Evolutionary conservation across 2,797 vertebrate genomes (phyloP).

Genomic region (Amphiprion clarkii): DNA sequence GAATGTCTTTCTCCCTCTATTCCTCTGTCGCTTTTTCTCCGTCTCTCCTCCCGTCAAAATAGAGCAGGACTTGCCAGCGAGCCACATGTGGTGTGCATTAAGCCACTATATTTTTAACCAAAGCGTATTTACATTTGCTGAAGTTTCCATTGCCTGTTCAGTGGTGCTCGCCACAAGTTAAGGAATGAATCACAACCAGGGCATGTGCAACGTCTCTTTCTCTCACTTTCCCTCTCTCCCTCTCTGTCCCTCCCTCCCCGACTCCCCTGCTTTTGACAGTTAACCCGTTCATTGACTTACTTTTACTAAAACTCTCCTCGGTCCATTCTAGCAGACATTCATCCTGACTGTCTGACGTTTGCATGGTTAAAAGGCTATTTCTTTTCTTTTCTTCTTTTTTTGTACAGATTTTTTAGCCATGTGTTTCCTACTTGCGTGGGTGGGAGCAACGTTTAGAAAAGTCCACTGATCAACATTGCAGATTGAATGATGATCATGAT

Average conservation of each 20-base stretch:
- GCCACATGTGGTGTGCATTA: conserved; percentile 90
- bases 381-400: conserved; percentile 16
- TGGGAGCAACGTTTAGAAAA: conserved; percentile 50
- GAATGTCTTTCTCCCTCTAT: conserved; percentile 48
- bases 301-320: conserved; percentile 39
- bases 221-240: conserved; percentile 67
- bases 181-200: conserved; percentile 87
- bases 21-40: conserved; percentile 56
- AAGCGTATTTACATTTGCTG: conserved; percentile 90
- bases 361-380: conserved; percentile 35
- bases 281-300: conserved; percentile 52
- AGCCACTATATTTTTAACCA: conserved; percentile 90
- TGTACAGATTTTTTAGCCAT: conserved; percentile 33
- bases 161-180: conserved; percentile 85
- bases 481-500: conserved; percentile 61
- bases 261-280: conserved; percentile 57
- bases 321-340: conserved; percentile 14
- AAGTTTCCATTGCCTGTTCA: conserved; percentile 90
- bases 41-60: conserved; percentile 85
- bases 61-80: conserved; percentile 81
- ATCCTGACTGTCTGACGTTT: conserved; percentile 21
- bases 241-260: conserved; percentile 39
- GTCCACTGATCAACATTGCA: conserved; percentile 70
- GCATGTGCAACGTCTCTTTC: conserved; percentile 81
- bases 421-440: conserved; percentile 66